Conservation (phyloP, 2,888 invertebrate genomes). For the Eledone cirrhosa region DNA sequence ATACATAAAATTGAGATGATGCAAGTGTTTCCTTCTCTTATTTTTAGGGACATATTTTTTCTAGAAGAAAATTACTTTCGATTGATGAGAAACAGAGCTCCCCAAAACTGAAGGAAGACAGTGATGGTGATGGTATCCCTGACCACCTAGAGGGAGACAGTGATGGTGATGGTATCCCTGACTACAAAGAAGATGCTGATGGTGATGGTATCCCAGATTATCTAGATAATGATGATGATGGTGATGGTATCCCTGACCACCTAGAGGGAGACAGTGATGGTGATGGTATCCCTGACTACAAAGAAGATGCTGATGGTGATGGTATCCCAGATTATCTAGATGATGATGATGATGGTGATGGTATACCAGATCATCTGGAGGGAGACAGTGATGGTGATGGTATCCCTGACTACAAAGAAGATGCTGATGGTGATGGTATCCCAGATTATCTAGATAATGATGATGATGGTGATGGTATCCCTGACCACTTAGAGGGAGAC, state of each 20-base stretch:
- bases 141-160: slow-evolving; percentile 41
- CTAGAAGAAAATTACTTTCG: slow-evolving; percentile 49
- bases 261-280: slow-evolving; percentile 38
- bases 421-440: slow-evolving; percentile 49
- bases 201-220: slow-evolving; percentile 47
- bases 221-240: slow-evolving; percentile 43
- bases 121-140: slow-evolving; percentile 53
- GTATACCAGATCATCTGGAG: slow-evolving; percentile 53
- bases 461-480: slow-evolving; percentile 58
- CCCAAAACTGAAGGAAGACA: slow-evolving; percentile 50
- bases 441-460: slow-evolving; percentile 57
- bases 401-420: slow-evolving; percentile 47
- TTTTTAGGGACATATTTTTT: slow-evolving; percentile 40
- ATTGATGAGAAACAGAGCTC: slow-evolving; percentile 47
- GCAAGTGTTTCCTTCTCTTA: too few species aligned
- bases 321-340: slow-evolving; percentile 33
- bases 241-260: slow-evolving; percentile 48
- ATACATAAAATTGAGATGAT: too few species aligned
- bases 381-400: slow-evolving; percentile 54
- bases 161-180: slow-evolving; percentile 51
- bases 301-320: slow-evolving; percentile 42
- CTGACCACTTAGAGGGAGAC: slow-evolving; percentile 48
- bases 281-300: slow-evolving; percentile 43
- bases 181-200: slow-evolving; percentile 43
- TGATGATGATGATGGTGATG: slow-evolving; percentile 46